Base-by-base conservation (phyloP, 2,113 vertebrate species). In the Nycticorax nycticorax region DNA sequence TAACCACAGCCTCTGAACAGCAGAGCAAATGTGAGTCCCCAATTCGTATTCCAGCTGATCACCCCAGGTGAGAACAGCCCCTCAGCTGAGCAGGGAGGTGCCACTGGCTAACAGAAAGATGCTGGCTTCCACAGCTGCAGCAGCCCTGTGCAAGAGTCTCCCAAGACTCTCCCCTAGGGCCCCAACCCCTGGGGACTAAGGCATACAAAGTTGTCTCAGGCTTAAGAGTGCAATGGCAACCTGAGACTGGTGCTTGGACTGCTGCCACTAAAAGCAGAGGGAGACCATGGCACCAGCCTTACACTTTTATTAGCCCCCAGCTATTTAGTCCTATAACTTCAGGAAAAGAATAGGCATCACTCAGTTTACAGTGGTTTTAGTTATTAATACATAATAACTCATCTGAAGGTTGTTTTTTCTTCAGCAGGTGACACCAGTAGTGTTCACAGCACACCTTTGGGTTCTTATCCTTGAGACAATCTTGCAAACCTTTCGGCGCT, bases 201-300 rank as follows among this genome's bases (percentile, higher is more conserved):
- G 59, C 33, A 81, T 68, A 88, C 86, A 77, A 74, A 77, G 80
- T 79, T 86, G 67, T 66, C 89, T 57, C n/a, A 26, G 88, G 91
- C 82, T 96, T 43, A 92, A 88, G 85, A 93, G 87, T 57, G 79
- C 77, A 92, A 52, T 13, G n/a, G 94, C 75, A 96, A 87, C 57
- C 57, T 10, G 57, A 95, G 92, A 56, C 78, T 87, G 62, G 20
- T 0, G 0, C 68, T 68, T 93, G 93, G 94, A 67, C 10, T 3
- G 8, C 35, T 93, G 94, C 91, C 93, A 91, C 1, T 2, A 45
- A 73, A 59, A 82, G 73, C 69, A 47, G 55, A 57, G 59, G 14
- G 68, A 91, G 83, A 84, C 76, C 91, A 86, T 7, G 1, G 76
- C 72, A 89, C 60, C 52, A 71, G 86, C 56, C 57, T 56, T 5